Percentiles rank a stretch among this genome's conserved stretches.
Conservation (phyloP, 2,888 invertebrate species). For the Andrena marginata region DNA sequence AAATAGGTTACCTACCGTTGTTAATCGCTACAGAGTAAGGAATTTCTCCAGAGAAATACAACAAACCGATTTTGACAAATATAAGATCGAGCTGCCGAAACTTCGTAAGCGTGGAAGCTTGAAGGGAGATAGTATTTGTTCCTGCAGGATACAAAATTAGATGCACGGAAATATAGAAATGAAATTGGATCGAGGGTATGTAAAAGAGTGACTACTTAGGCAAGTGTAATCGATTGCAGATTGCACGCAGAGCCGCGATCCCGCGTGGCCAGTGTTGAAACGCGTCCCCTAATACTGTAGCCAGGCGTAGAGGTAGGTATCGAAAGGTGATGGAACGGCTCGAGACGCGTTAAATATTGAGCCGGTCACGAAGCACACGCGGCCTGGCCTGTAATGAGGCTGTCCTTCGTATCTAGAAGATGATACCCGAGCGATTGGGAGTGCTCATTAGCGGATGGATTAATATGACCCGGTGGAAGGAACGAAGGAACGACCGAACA, state of each 20-base stretch:
- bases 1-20: too few relatives aligned
- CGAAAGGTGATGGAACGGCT: conserved; percentile 79
- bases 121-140: too few relatives aligned
- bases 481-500: conserved; percentile 74
- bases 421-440: conserved; percentile 68
- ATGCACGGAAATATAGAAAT: too few relatives aligned
- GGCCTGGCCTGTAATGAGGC: conserved; percentile 68
- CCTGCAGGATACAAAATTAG: too few relatives aligned
- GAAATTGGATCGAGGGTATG: too few relatives aligned
- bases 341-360: conserved; percentile 82
- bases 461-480: conserved; percentile 81
- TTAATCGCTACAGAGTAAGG: too few relatives aligned
- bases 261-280: background rate
- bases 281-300: conserved; percentile 47
- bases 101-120: too few relatives aligned
- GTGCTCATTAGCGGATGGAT: conserved; percentile 82
- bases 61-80: too few relatives aligned
- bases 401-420: conserved; percentile 66
- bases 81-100: too few relatives aligned
- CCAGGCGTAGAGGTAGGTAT: conserved; percentile 76
- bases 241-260: background rate
- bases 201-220: background rate
- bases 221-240: conserved; percentile 21
- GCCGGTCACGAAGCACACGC: conserved; percentile 69
- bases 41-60: too few relatives aligned